Percentiles rank a stretch among this genome's conserved stretches.
phyloP scores from a whole-genome alignment of 2,113 vertebrate genomes.

The Dicaeum eximium region DNA sequence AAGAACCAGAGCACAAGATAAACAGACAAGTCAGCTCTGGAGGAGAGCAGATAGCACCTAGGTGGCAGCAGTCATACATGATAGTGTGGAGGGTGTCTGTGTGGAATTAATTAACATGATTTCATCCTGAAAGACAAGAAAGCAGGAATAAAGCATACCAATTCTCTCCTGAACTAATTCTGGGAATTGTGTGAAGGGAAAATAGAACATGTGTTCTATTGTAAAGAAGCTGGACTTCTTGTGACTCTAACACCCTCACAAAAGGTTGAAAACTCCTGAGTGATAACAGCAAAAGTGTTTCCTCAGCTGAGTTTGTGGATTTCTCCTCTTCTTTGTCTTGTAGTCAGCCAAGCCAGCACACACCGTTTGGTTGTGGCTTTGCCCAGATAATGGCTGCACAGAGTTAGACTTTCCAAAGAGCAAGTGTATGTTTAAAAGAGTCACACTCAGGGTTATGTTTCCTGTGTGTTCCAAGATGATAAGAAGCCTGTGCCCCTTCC shows the following conservation, averaged over 20 bases:
- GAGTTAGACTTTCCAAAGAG: neutral
- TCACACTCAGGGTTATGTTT: neutral
- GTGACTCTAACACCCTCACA: neutral
- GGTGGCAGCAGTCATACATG: neutral
- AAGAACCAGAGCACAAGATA: neutral
- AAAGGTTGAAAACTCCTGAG: neutral
- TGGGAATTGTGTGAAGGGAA: neutral
- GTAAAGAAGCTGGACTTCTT: neutral
- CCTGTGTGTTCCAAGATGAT: neutral
- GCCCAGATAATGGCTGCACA: neutral
- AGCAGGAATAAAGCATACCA: neutral
- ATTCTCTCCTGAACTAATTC: neutral
- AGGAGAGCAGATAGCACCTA: neutral
- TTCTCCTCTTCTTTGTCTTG: neutral
- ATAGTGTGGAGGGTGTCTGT: neutral
- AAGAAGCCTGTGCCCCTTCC: neutral
- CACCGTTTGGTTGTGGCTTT: neutral
- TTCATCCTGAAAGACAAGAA: neutral
- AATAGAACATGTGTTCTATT: neutral
- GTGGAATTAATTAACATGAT: neutral
- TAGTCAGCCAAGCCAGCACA: neutral
- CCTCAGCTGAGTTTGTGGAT: neutral
- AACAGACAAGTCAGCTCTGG: neutral
- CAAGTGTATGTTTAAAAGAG: neutral
- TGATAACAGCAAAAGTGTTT: neutral